phyloP scores from a whole-genome alignment of 1,140 invertebrate genomes.

The Rhyzopertha dominica region DNA sequence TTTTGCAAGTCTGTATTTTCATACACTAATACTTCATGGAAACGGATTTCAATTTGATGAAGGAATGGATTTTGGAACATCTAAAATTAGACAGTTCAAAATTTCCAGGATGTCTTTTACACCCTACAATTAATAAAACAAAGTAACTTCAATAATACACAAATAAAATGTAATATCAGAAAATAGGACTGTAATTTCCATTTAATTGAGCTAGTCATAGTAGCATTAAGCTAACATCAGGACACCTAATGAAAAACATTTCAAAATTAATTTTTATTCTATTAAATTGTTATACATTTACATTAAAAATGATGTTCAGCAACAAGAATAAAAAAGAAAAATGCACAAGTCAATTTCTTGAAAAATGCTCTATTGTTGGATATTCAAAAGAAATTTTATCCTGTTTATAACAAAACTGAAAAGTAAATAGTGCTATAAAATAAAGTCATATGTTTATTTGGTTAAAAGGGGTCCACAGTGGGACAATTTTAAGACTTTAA shows the following conservation, averaged over 20 bases:
- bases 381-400: too few relatives aligned
- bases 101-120: not conserved
- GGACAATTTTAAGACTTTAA: too few relatives aligned
- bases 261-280: conserved; percentile 12
- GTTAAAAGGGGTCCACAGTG: too few relatives aligned
- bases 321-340: too few relatives aligned
- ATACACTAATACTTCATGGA: conserved; percentile 57
- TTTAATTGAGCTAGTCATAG: conserved; percentile 4
- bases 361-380: too few relatives aligned
- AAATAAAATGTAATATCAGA: not conserved
- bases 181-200: not conserved
- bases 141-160: conserved; percentile 12
- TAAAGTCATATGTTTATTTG: too few relatives aligned
- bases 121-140: conserved; percentile 8
- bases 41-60: conserved; percentile 49
- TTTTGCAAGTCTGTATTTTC: conserved; percentile 58
- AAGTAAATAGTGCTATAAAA: too few relatives aligned
- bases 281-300: too few relatives aligned
- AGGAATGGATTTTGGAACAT: conserved; percentile 49
- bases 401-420: too few relatives aligned
- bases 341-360: too few relatives aligned
- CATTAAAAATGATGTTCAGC: too few relatives aligned
- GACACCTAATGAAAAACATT: not conserved
- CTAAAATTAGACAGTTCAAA: conserved; percentile 21
- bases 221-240: conserved; percentile 2